A percentile compares a stretch with the other conserved stretches of the same genome.
These are phyloP conservation scores for Edolisoma coerulescens DNA, from an alignment of 2,113 vertebrate species.

Conservation along the genomic window DNA sequence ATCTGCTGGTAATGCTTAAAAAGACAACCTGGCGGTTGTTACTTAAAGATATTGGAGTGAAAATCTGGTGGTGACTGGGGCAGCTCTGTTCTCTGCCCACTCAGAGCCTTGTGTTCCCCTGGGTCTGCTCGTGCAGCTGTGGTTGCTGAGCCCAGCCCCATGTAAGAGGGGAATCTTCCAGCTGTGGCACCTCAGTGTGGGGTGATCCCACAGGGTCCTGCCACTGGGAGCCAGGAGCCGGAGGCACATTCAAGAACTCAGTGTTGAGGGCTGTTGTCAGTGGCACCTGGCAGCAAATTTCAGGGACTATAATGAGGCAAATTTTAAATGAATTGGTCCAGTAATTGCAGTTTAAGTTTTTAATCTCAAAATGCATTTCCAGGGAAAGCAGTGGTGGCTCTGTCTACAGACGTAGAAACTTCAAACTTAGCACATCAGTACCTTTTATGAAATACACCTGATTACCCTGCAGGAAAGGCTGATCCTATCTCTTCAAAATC, in stretches of 20 bases:
- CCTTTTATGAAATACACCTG: neutral
- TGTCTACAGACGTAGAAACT: neutral
- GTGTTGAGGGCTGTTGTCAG: neutral
- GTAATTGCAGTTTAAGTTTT: neutral
- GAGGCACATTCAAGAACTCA: fast-evolving
- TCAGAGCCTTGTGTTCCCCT: neutral
- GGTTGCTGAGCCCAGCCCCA: fast-evolving
- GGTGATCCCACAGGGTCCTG: fast-evolving
- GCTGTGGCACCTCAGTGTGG: fast-evolving
- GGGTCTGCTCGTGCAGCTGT: fast-evolving
- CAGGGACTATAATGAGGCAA: neutral
- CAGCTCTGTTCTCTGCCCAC: neutral
- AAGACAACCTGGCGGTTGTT: neutral
- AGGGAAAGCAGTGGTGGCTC: neutral
- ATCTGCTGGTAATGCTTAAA: neutral
- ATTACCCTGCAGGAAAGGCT: neutral
- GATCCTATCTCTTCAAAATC: neutral
- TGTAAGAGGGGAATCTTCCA: fast-evolving
- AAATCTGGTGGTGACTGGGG: neutral
- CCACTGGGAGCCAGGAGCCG: fast-evolving
- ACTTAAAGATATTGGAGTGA: neutral
- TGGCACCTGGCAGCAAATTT: fast-evolving
- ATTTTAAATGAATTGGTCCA: neutral
- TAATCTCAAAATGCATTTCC: neutral
- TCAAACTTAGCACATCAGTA: neutral